These are phyloP conservation scores for Tineola bisselliella DNA, from an alignment of 2,888 invertebrate genomes.

Conservation along the genomic window DNA sequence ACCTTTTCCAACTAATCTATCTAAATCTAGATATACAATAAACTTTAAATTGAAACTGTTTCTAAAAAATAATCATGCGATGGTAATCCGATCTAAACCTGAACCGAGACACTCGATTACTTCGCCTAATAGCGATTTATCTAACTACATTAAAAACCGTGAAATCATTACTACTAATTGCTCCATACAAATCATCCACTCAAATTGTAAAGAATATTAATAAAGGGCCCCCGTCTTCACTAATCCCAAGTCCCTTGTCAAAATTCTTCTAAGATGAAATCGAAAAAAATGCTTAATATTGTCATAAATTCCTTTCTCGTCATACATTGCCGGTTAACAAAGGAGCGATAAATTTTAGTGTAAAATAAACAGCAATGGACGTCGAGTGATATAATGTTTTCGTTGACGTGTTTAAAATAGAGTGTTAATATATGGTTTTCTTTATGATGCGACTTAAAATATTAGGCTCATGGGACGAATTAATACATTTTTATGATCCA, in stretches of 20 bases:
- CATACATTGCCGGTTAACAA: background rate
- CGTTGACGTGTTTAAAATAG: background rate
- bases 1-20: no score
- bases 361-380: background rate
- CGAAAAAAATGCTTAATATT: conserved; percentile 1
- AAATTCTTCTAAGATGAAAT: background rate
- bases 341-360: background rate
- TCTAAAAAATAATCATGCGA: no score
- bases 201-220: background rate
- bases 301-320: background rate
- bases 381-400: background rate
- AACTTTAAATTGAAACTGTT: no score
- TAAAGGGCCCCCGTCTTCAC: background rate
- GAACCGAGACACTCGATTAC: no score
- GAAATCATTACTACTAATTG: conserved; percentile 9
- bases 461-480: background rate
- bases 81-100: no score
- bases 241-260: conserved; percentile 9
- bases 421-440: background rate
- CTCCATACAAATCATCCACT: background rate
- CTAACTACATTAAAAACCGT: background rate
- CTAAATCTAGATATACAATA: no score
- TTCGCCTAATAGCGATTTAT: no score
- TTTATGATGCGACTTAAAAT: background rate
- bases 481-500: no score